These are phyloP conservation scores for Drosophila sordidula DNA, from an alignment of 2,888 invertebrate species.

Conservation along the genomic window DNA sequence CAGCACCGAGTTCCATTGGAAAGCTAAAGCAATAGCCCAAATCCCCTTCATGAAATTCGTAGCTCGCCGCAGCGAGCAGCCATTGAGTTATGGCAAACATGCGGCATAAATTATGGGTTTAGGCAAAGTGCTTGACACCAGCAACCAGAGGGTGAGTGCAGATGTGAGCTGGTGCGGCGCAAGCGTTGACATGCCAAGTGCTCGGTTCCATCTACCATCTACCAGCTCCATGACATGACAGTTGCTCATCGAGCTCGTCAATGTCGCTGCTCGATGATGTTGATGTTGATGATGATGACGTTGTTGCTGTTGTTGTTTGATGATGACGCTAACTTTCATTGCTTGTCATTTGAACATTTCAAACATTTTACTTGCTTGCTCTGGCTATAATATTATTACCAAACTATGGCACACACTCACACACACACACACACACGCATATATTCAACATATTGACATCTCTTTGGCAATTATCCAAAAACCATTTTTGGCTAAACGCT, in stretches of 20 bases:
- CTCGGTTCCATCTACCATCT: constrained; percentile 6
- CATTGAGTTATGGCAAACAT: constrained; percentile 81
- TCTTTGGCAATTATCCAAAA: constrained; percentile 65
- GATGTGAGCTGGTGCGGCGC: constrained; percentile 25
- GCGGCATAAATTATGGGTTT: constrained; percentile 78
- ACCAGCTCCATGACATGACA: constrained; percentile 65
- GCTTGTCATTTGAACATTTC: constrained; percentile 66
- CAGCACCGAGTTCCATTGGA: constrained; percentile 8
- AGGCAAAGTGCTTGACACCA: constrained; percentile 57
- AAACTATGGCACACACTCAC: constrained; percentile 40
- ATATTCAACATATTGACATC: constrained; percentile 31
- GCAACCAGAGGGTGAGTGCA: constrained; percentile 4
- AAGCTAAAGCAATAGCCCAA: constrained; percentile 23
- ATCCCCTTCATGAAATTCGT: constrained; percentile 38
- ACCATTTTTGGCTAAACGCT: constrained; percentile 57
- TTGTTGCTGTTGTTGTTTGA: constrained; percentile 32
- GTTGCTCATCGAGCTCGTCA: constrained; percentile 66
- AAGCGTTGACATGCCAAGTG: constrained; percentile 74
- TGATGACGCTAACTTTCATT: constrained; percentile 68
- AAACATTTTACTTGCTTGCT: constrained; percentile 44
- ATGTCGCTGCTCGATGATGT: constrained; percentile 29
- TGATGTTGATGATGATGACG: constrained; percentile 18
- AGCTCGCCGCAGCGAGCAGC: constrained; percentile 42
- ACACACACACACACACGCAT: constrained; percentile 17
- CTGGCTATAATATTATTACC: constrained; percentile 52